phyloP scores from a whole-genome alignment of 2,888 invertebrate genomes.

The Acrocera orbiculus region DNA sequence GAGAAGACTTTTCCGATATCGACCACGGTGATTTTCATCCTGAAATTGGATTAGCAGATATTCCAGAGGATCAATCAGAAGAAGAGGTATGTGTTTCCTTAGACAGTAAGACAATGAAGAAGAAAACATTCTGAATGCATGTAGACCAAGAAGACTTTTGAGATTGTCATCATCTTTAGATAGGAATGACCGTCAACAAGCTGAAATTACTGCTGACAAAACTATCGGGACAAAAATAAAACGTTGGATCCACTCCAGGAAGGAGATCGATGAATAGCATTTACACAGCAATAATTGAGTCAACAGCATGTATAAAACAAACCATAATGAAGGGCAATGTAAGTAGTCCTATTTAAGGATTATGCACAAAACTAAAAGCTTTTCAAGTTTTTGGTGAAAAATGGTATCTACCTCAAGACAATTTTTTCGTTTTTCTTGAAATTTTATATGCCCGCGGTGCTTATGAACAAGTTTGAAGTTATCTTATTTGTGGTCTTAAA shows the following conservation, averaged over 20 bases:
- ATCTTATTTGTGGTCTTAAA: not conserved
- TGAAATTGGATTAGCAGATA: not conserved
- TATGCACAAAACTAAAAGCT: slow-evolving; percentile 6
- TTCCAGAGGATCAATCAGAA: slow-evolving; percentile 1
- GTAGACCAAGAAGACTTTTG: slow-evolving; percentile 1
- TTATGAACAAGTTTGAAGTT: not conserved
- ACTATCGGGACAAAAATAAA: no score
- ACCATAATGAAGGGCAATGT: slow-evolving; percentile 1
- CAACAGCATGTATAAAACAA: slow-evolving; percentile 2
- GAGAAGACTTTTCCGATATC: slow-evolving; percentile 1
- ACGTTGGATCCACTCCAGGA: not conserved
- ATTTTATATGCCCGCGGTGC: not conserved
- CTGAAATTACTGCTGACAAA: slow-evolving; percentile 1
- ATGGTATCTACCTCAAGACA: slow-evolving; percentile 1
- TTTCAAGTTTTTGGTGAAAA: slow-evolving; percentile 2
- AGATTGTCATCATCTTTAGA: slow-evolving; percentile 3
- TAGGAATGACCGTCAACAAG: slow-evolving; percentile 1
- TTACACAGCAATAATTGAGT: slow-evolving; percentile 1
- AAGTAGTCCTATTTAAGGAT: slow-evolving; percentile 1
- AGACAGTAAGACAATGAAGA: slow-evolving; percentile 2
- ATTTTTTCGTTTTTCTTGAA: slow-evolving; percentile 1
- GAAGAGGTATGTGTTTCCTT: slow-evolving; percentile 1
- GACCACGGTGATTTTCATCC: slow-evolving; percentile 1
- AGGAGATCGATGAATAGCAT: not conserved
- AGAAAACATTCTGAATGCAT: slow-evolving; percentile 2